phyloP scores from a whole-genome alignment of 2,113 vertebrate genomes.

The Cheilinus undulatus region DNA sequence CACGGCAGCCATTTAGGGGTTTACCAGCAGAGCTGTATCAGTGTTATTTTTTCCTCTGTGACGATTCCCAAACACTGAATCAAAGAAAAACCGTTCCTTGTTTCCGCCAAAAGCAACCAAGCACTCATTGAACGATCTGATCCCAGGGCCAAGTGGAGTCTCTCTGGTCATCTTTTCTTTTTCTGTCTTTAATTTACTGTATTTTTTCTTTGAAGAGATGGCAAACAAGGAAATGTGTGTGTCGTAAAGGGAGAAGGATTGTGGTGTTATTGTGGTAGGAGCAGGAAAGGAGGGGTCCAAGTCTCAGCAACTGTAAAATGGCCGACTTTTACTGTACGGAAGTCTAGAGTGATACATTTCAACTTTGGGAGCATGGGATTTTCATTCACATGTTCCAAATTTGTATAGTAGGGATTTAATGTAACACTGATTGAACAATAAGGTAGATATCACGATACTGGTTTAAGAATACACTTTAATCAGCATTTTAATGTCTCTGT shows the following conservation, averaged over 20 bases:
- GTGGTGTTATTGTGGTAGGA: constrained; percentile 67
- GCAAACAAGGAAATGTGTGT: constrained; percentile 76
- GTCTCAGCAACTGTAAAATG: constrained; percentile 76
- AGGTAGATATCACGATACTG: no score
- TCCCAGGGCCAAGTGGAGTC: constrained; percentile 19
- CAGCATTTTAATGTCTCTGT: no score
- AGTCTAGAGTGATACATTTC: neutral
- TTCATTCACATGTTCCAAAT: neutral
- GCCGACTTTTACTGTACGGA: constrained; percentile 70
- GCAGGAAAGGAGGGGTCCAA: constrained; percentile 76
- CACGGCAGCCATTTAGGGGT: constrained; percentile 57
- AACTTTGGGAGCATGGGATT: neutral
- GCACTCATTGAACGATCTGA: constrained; percentile 43
- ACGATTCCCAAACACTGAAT: constrained; percentile 57
- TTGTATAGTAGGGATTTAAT: no score
- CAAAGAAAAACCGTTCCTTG: constrained; percentile 37
- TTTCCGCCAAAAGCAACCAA: constrained; percentile 54
- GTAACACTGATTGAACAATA: no score
- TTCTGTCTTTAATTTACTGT: constrained; percentile 27
- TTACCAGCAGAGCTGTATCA: constrained; percentile 38
- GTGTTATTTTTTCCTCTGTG: constrained; percentile 46
- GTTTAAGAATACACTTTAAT: no score
- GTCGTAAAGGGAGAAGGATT: constrained; percentile 58
- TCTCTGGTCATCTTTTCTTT: constrained; percentile 17
- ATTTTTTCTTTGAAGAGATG: constrained; percentile 62